These are phyloP conservation scores for Zosterops borbonicus DNA, from an alignment of 2,113 vertebrate species.

Conservation along the genomic window DNA sequence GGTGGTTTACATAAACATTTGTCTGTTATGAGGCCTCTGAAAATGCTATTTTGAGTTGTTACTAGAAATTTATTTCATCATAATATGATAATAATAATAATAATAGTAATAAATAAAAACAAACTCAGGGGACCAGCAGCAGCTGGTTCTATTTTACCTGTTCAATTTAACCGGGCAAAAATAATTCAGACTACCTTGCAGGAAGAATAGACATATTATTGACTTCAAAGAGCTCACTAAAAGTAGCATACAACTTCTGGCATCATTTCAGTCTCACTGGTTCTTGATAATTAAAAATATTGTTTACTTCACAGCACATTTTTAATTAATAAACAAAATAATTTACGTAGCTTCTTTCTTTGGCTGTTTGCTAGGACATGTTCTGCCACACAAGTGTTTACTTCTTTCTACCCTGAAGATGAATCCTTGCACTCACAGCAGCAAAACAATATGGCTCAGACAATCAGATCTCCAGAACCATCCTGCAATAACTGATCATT, in stretches of 20 bases:
- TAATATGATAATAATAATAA: background rate
- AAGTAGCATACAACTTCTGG: background rate
- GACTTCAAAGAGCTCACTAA: background rate
- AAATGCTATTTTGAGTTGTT: background rate
- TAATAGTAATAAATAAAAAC: background rate
- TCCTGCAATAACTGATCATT: background rate
- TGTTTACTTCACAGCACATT: background rate
- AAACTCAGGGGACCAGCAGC: background rate
- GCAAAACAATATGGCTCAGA: background rate
- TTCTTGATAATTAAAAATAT: background rate
- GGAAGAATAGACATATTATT: background rate
- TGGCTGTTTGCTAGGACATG: background rate
- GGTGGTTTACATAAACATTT: background rate
- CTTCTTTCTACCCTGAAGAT: background rate
- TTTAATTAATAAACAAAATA: background rate
- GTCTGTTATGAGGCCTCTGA: background rate
- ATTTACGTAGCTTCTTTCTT: background rate
- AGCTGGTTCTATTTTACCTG: background rate
- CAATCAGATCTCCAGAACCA: background rate
- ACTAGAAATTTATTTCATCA: background rate
- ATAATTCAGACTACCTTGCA: background rate
- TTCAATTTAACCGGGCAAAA: background rate
- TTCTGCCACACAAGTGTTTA: background rate
- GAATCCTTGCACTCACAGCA: background rate
- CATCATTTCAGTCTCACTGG: background rate